Conservation (phyloP, 1,140 invertebrate genomes). For the Lithobius niger region DNA sequence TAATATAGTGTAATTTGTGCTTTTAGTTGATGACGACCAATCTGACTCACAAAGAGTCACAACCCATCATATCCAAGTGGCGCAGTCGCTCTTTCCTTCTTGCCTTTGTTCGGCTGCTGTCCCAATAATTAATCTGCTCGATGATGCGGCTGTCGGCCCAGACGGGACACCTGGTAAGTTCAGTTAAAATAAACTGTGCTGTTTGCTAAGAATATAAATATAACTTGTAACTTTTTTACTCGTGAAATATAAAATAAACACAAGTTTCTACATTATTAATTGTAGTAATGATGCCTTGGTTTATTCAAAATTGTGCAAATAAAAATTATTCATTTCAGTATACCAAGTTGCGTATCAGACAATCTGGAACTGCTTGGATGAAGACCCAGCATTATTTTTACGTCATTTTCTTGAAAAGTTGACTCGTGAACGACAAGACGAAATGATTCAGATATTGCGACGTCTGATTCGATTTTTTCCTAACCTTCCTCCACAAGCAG, state of each 20-base stretch:
- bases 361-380: constrained; percentile 94
- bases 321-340: constrained; percentile 43
- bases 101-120: constrained; percentile 88
- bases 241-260: too few relatives aligned
- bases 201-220: background rate
- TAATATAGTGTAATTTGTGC: too few relatives aligned
- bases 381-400: constrained; percentile 92
- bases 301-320: too few relatives aligned
- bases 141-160: constrained; percentile 88
- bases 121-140: constrained; percentile 83
- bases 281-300: too few relatives aligned
- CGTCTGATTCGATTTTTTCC: constrained; percentile 88
- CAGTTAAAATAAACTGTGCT: background rate
- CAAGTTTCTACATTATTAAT: too few relatives aligned
- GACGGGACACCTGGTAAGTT: constrained; percentile 57
- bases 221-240: background rate
- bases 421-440: constrained; percentile 86
- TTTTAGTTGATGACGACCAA: constrained; percentile 24
- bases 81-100: constrained; percentile 91
- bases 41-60: constrained; percentile 13
- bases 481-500: constrained; percentile 88
- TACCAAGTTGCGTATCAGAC: constrained; percentile 81
- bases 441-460: constrained; percentile 82
- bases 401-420: constrained; percentile 90
- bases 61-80: constrained; percentile 55